Conservation (phyloP, 2,888 invertebrate species). For the Plagodis dolabraria region DNA sequence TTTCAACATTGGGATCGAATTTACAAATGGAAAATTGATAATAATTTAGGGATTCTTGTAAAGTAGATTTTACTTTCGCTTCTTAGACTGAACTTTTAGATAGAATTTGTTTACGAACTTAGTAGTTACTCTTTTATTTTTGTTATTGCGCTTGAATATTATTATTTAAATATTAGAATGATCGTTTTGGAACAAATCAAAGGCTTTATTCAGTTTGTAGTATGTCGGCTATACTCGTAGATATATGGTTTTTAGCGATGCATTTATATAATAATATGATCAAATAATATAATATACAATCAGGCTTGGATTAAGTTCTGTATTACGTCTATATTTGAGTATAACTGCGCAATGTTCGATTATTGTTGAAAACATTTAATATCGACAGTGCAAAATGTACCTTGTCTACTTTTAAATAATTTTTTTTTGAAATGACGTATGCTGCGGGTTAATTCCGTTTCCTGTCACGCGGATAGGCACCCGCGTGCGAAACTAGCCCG, state of each 20-base stretch:
- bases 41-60: constrained; percentile 32
- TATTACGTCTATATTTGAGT: no score
- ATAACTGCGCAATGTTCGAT: no score
- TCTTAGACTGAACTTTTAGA: constrained; percentile 18
- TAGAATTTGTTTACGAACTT: constrained; percentile 10
- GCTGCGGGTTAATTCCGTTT: no score
- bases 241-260: constrained; percentile 14
- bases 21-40: constrained; percentile 38
- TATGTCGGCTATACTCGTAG: constrained; percentile 2
- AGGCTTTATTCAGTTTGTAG: neutral
- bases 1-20: constrained; percentile 35
- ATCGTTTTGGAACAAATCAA: neutral
- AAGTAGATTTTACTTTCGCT: constrained; percentile 21
- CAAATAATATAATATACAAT: no score
- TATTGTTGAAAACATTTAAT: no score
- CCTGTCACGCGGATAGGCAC: no score
- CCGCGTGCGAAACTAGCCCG: no score
- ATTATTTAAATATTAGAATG: neutral
- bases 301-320: no score
- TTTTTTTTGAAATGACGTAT: no score
- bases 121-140: constrained; percentile 9
- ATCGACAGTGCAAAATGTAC: no score
- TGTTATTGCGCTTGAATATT: neutral
- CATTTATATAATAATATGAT: constrained; percentile 14
- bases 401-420: no score